Base-by-base conservation (phyloP, 1,140 invertebrate genomes). In the Rhyacophila brunnea region DNA sequence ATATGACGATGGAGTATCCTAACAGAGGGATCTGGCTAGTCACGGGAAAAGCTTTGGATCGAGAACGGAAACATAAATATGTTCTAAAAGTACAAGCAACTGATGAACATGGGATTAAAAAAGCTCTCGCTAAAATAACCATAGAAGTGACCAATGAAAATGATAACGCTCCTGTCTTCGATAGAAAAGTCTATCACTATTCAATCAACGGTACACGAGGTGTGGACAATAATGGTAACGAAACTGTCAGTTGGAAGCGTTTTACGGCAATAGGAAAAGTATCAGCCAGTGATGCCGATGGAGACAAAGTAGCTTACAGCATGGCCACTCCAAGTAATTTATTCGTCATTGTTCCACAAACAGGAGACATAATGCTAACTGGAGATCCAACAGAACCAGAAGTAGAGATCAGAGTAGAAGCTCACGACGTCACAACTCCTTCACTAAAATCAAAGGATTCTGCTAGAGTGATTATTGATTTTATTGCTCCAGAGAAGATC, bases 301-400 rank as follows among this genome's bases (percentile, higher is more conserved):
- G 90, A 5, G 93, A 96, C 75, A 86, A 86, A 58, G 83, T 95
- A 3, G 87, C 91, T 9, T 96, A 94, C 71, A 86, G 87, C 51
- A 73, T 95, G 11, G 80, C 84, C n/a, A 84, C 86, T 1, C 86
- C 88, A 1, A 92, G 84, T 45, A 90, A 91, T 64, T 72, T 89
- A 20, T 83, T 92, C 7, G 89, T 95, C 6, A 87, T 96, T 55
- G 90, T 95, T 0, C 93, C 93, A 0, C 93, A 95, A 77, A 95
- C 93, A 1, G 93, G 93, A 1, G 90, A 95, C 70, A 72, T 96
- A 1, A 83, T 95, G 65, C 70, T 95, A 5, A 87, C 87, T 7
- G 89, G 87, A 5, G 88, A 91, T 59, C 86, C 87, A 0, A 84
- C 86, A 44, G 74, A 87, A 38, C 79, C 81, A 10, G 87, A 91